Base-by-base conservation (phyloP, 2,797 vertebrate genomes). In the Chiroxiphia lanceolata region DNA sequence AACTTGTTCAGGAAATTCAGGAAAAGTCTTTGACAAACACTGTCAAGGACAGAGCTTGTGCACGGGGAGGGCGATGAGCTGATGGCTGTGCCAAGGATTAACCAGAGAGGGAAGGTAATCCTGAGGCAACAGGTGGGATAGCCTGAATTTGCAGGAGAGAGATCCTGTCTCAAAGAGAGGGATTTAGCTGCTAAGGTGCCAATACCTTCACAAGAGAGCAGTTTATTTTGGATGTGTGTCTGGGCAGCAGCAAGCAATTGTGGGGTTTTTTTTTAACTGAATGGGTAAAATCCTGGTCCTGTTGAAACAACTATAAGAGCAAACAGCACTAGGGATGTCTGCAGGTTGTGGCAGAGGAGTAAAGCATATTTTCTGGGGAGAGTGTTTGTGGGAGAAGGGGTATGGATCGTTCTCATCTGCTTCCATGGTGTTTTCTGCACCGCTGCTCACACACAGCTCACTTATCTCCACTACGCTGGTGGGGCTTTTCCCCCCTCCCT, bases 401-500 rank as follows among this genome's bases (percentile, higher is more conserved):
- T 34, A 21, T 6, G 34, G 65, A 38, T 87, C 18, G 5, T 50
- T 65, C 71, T 93, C 90, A 87, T 83, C 90, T 84, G 63, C 64
- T 90, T 51, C 92, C 67, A 40, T 53, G 3, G 2, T 47, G 67
- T 34, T 76, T 93, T 93, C 93, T 83, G 70, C 93, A 77, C 63
- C 36, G 2, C 76, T 90, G 90, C 90, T 93, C 82, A 54, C 87
- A 57, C 82, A 50, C 87, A 61, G 85, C 89, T 85, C 76, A 40
- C 45, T 94, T 82, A 78, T 77, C 74, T 89, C 74, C 67, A 61
- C 29, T 31, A 20, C 0, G 0, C 13, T 8, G 34, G 1, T 77
- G 45, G 5, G 2, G 17, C 25, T 34, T 16, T 1, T 2, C 1
- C 12, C 5, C 2, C 1, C 13, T 5, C 15, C 4, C 12, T 84